Evolutionary conservation across 2,797 vertebrate genomes (phyloP), one percentile per base, ranked within the genome.

Genomic region (Etheostoma perlongum): DNA sequence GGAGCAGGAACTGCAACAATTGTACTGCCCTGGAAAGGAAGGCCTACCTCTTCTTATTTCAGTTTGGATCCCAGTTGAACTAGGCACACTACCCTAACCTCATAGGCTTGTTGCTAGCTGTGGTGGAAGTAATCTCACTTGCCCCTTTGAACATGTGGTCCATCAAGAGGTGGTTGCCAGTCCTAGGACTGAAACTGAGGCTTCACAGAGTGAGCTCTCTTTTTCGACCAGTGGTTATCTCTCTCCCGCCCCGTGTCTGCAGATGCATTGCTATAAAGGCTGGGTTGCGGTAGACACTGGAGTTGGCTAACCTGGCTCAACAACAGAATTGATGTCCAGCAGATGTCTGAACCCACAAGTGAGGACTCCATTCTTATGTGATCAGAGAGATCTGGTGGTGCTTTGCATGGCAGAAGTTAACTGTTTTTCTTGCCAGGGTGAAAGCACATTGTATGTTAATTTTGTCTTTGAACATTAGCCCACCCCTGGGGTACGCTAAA

Each of bases 401-500:
- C 25, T 27, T 63, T n/a, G 9, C 72, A 18, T 36, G 25, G 46
- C 27, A 47, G n/a, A 74, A 18, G 40, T 60, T 42, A 55, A 47
- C 55, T 14, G 21, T 27, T 1, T 53, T 49, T 10, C 23, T 58
- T 62, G 21, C 33, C 2, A 27, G 70, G 51, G 63, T 48, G 15
- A 60, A 25, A 49, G 47, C 11, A 16, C n/a, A 8, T 52, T 59
- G 40, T 55, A 72, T 14, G 1, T 33, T 70, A 16, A 11, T 59
- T 60, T 61, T 66, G 13, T 42, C 36, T 76, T 42, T 67, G 40
- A 78, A 69, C 58, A 81, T 27, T 52, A 53, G 30, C 47, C 46
- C 36, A 36, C 55, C 75, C 49, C 60, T 66, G 36, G 52, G 64
- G 18, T 14, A 16, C 30, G 47, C 63, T 70, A 67, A 55, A 15